Percentiles rank a stretch among this genome's conserved stretches.
Evolutionary conservation across 2,113 vertebrate genomes (phyloP).

Genomic region (Nasalis larvatus): DNA sequence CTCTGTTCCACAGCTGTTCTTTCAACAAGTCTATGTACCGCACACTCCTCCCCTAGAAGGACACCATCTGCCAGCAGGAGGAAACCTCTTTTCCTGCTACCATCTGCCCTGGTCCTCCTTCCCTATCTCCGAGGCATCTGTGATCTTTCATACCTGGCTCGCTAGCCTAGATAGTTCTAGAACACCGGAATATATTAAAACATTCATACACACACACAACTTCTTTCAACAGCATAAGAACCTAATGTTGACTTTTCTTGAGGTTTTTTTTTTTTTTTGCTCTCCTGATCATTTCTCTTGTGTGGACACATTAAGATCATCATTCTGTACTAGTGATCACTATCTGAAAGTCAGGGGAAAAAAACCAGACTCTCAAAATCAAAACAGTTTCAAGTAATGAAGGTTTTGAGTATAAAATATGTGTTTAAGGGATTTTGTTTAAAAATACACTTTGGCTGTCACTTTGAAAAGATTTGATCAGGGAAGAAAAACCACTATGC

Average conservation of each 20-base stretch:
- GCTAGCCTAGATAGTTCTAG: not conserved
- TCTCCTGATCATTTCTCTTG: not conserved
- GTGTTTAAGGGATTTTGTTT: not conserved
- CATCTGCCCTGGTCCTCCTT: not conserved
- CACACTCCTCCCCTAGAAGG: not conserved
- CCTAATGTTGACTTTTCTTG: conserved; percentile 23
- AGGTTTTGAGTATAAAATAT: not conserved
- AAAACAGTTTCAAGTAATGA: conserved; percentile 12
- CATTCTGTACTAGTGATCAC: not conserved
- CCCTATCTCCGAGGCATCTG: not conserved
- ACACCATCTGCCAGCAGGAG: not conserved
- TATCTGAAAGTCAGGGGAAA: not conserved
- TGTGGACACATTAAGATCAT: not conserved
- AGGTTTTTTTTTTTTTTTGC: not conserved
- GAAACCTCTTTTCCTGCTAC: not conserved
- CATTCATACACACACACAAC: not conserved
- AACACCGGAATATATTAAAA: not conserved
- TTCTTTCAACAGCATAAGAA: not conserved
- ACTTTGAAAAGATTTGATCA: not conserved
- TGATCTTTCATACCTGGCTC: not conserved
- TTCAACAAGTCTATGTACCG: not conserved
- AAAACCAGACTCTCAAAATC: not conserved
- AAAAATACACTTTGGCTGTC: conserved; percentile 9
- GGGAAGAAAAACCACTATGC: not conserved
- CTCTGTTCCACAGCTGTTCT: not conserved